Percentiles rank a stretch among this genome's conserved stretches.
These are phyloP conservation scores for Epizoanthus stellaris DNA, from an alignment of 92 coral and sea anemone species.

Conservation along the genomic window DNA sequence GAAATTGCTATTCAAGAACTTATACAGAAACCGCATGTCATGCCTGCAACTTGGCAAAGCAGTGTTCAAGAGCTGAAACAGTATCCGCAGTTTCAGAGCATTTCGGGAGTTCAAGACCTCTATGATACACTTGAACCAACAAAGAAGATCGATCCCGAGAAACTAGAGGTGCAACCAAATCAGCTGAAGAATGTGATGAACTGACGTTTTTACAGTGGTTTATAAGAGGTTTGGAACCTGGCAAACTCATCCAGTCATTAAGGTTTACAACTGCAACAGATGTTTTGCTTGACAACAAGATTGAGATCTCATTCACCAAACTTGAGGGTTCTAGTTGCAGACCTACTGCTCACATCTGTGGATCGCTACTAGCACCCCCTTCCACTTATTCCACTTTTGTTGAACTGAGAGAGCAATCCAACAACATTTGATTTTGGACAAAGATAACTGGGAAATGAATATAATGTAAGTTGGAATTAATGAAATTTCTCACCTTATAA, in stretches of 20 bases:
- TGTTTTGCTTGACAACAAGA: neutral
- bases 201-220: slow-evolving; percentile 43
- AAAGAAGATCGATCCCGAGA: slow-evolving; percentile 38
- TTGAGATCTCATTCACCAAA: neutral
- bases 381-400: slow-evolving; percentile 1
- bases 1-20: too few relatives aligned
- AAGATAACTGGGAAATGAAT: slow-evolving; percentile 37
- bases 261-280: neutral
- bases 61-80: slow-evolving; percentile 18
- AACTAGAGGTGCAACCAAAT: slow-evolving; percentile 24
- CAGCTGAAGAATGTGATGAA: slow-evolving; percentile 48
- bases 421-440: slow-evolving; percentile 5
- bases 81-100: slow-evolving; percentile 32
- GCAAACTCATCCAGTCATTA: slow-evolving; percentile 21
- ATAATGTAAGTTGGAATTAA: slow-evolving; percentile 7
- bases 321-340: neutral
- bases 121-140: slow-evolving; percentile 49
- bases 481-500: neutral
- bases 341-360: neutral
- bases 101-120: slow-evolving; percentile 18
- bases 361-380: neutral
- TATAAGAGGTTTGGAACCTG: neutral
- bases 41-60: slow-evolving; percentile 42
- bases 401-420: slow-evolving; percentile 12
- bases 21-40: slow-evolving; percentile 53